Conservation (phyloP, 2,888 invertebrate species). For the Dynastes maya region DNA sequence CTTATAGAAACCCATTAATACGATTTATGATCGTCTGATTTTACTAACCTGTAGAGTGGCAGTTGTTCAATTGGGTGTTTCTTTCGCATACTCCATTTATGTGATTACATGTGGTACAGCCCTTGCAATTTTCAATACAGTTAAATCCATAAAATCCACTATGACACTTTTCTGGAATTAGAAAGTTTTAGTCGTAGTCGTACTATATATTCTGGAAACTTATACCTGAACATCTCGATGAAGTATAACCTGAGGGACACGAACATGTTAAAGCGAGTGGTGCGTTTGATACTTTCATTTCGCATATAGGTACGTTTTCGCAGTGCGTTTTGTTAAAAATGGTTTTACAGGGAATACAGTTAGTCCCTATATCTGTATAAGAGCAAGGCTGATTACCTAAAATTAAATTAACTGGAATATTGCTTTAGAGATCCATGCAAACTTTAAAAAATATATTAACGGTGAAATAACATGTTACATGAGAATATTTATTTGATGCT, state of each 20-base stretch:
- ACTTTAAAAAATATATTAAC: too few relatives aligned
- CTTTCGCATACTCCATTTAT: neutral
- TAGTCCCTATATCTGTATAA: neutral
- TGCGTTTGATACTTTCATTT: neutral
- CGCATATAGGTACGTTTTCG: neutral
- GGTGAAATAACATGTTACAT: too few relatives aligned
- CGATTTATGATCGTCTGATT: neutral
- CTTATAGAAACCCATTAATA: too few relatives aligned
- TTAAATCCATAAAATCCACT: neutral
- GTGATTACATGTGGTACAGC: neutral
- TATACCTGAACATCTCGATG: neutral
- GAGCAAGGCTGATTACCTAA: slow-evolving; percentile 6
- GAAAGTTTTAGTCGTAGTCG: neutral
- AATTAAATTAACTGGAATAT: neutral
- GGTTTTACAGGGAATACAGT: neutral
- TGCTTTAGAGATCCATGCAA: too few relatives aligned
- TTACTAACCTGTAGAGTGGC: neutral
- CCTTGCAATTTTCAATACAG: neutral
- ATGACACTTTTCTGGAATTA: neutral
- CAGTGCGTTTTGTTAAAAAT: neutral
- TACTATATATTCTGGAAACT: neutral
- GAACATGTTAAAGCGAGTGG: neutral
- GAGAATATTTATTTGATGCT: too few relatives aligned
- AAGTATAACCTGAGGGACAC: neutral
- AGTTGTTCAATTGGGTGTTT: neutral